phyloP scores from a whole-genome alignment of 2,888 invertebrate species.

The Eutolmus rufibarbis region DNA sequence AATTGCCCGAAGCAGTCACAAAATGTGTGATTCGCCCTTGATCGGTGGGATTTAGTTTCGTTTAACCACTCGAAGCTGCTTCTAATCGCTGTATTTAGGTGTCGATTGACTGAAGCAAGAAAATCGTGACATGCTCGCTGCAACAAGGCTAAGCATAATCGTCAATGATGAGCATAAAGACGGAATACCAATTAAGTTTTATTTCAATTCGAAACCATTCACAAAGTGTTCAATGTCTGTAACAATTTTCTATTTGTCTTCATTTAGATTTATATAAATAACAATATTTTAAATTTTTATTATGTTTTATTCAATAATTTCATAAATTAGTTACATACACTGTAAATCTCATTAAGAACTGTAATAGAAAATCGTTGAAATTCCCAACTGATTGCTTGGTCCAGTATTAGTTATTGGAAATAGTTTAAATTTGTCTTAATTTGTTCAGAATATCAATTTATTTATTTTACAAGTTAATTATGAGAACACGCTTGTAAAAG shows the following conservation, averaged over 20 bases:
- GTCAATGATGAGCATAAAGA: background rate
- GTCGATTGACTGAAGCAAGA: conserved; percentile 6
- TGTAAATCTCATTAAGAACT: too few relatives aligned
- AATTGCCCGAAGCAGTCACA: conserved; percentile 23
- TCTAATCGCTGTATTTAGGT: conserved; percentile 12
- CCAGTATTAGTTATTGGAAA: too few relatives aligned
- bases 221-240: background rate
- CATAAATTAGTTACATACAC: too few relatives aligned
- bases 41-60: background rate
- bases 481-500: too few relatives aligned
- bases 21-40: conserved; percentile 29
- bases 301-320: too few relatives aligned
- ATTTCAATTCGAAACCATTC: background rate
- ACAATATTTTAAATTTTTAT: background rate
- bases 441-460: too few relatives aligned
- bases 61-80: background rate
- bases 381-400: too few relatives aligned
- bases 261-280: background rate
- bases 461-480: too few relatives aligned
- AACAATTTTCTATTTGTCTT: background rate
- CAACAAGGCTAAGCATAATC: background rate
- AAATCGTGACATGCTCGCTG: conserved; percentile 23
- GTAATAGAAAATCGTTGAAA: too few relatives aligned
- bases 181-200: background rate
- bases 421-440: too few relatives aligned